Base-by-base conservation (phyloP, 2,113 vertebrate genomes). In the Ascaphus truei region DNA sequence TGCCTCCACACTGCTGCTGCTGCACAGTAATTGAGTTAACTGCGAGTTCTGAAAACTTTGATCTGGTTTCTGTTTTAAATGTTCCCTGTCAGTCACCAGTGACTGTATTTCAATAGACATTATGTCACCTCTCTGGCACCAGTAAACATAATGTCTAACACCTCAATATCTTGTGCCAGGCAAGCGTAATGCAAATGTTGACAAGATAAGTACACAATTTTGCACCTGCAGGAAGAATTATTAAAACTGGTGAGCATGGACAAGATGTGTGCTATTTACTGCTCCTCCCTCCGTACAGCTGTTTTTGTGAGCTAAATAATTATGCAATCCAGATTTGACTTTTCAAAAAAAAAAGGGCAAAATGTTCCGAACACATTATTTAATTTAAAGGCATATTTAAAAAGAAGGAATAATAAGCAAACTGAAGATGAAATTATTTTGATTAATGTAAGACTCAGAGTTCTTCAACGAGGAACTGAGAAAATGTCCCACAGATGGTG, bases 101-200 rank as follows among this genome's bases (percentile, higher is more conserved):
- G 72, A 73, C 73, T 73, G 64, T 73, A 71, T 77, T 84, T 88
- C 81, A 80, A 85, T 74, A 89, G 90, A 90, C 85, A 83, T 89
- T 80, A 89, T 85, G 88, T 91, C 87, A 89, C 80, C 69, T 71
- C 72, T 74, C 72, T 83, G 84, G 67, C 67, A 60, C 45, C 75
- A 22, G 64, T 82, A 89, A 90, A 90, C 81, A 86, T 68, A 83
- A 67, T 55, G 76, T 83, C 81, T 86, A 86, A 87, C 77, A 79
- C 80, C 78, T 84, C 68, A 58, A 39, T 31, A 6, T 1, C 7
- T 34, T 3, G 48, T 1, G 0, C 74, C 73, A 66, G 23, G 0
- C 0, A 0, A 77, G 68, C 0, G 2, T 1, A 2, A 58, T 47
- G 60, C 1, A 7, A 56, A 61, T 31, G 75, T 66, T 29, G 48